A percentile compares a stretch with the other conserved stretches of the same genome.
phyloP scores from a whole-genome alignment of 2,888 invertebrate genomes.

The Eulithis testata region DNA sequence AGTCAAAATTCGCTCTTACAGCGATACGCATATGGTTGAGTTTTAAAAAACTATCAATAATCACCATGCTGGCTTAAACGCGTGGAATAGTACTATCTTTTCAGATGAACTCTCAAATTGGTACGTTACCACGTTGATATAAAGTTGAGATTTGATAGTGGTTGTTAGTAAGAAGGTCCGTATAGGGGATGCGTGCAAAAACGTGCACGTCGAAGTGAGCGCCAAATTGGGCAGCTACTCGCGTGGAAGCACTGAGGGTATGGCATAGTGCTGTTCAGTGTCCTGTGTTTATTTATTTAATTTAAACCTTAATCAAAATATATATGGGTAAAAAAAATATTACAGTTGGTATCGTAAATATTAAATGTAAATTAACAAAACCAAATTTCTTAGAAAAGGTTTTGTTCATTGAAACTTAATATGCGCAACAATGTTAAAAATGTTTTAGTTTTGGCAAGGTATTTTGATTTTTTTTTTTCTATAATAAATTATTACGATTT shows the following conservation, averaged over 20 bases:
- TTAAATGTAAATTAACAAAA: too few relatives aligned
- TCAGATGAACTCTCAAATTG: constrained; percentile 3
- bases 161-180: constrained; percentile 39
- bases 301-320: too few relatives aligned
- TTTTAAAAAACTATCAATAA: constrained; percentile 6
- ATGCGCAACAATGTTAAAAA: too few relatives aligned
- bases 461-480: too few relatives aligned
- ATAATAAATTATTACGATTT: too few relatives aligned
- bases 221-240: constrained; percentile 69
- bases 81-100: constrained; percentile 28
- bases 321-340: too few relatives aligned
- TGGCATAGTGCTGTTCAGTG: constrained; percentile 35
- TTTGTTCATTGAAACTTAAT: too few relatives aligned
- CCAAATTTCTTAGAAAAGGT: too few relatives aligned
- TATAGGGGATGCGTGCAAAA: constrained; percentile 68
- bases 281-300: constrained; percentile 31
- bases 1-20: constrained; percentile 22
- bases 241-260: constrained; percentile 59
- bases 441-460: too few relatives aligned
- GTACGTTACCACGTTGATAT: neutral
- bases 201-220: constrained; percentile 58
- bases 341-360: too few relatives aligned
- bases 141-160: constrained; percentile 16
- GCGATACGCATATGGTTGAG: neutral
- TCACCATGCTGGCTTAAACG: constrained; percentile 21